A percentile compares a stretch with the other conserved stretches of the same genome.
These are phyloP conservation scores for Borostomias antarcticus DNA, from an alignment of 2,797 vertebrate genomes.

Conservation along the genomic window DNA sequence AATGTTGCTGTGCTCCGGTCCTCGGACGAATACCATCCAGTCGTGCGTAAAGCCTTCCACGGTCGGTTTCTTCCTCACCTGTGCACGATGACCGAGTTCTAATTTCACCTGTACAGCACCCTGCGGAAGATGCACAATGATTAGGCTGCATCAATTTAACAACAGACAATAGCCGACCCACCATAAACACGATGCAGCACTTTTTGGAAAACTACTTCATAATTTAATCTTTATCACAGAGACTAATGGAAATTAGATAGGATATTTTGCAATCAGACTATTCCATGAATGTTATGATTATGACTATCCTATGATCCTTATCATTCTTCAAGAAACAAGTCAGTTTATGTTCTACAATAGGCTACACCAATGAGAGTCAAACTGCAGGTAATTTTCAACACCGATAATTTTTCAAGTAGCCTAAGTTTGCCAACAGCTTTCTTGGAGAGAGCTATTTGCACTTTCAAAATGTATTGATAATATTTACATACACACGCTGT, in stretches of 20 bases:
- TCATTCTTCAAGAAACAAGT: not conserved
- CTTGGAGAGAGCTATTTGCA: not conserved
- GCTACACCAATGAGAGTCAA: not conserved
- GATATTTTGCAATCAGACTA: too few relatives aligned
- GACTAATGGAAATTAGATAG: too few relatives aligned
- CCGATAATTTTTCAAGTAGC: not conserved
- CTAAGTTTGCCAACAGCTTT: not conserved
- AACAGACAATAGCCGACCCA: too few relatives aligned
- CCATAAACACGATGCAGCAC: too few relatives aligned
- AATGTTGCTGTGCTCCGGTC: slow-evolving; percentile 96
- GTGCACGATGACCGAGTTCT: slow-evolving; percentile 96
- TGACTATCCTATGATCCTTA: not conserved
- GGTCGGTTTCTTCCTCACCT: slow-evolving; percentile 96
- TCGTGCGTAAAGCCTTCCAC: slow-evolving; percentile 98
- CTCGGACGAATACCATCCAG: slow-evolving; percentile 99
- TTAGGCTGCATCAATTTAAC: too few relatives aligned
- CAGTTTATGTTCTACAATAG: not conserved
- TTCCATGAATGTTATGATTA: too few relatives aligned
- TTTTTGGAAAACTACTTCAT: too few relatives aligned
- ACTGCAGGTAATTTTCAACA: slow-evolving; percentile 6
- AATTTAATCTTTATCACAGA: too few relatives aligned
- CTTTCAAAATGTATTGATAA: not conserved
- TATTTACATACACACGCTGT: slow-evolving; percentile 26
- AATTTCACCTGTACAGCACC: slow-evolving; percentile 98
- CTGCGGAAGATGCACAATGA: slow-evolving; percentile 58